Percentiles rank a stretch among this genome's conserved stretches.
Evolutionary conservation across 2,113 vertebrate species (phyloP).

Genomic region (Nothobranchius furzeri): DNA sequence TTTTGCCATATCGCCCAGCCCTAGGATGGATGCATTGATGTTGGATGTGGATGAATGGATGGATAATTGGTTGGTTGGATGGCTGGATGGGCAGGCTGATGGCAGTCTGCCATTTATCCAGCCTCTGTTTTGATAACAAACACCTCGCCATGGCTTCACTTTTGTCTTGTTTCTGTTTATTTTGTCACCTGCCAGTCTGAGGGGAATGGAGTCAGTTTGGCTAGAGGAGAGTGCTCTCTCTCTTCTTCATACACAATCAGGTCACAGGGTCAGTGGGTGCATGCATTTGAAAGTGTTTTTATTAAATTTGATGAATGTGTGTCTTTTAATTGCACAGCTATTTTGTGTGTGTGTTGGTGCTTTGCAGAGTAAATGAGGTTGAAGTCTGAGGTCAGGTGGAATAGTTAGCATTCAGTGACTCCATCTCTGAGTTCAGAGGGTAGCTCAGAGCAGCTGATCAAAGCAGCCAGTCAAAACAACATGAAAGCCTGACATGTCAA

Average conservation of each 20-base stretch:
- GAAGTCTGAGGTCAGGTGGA: conserved; percentile 61
- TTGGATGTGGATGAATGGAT: conserved; percentile 34
- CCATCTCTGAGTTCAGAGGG: conserved; percentile 27
- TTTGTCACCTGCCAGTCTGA: conserved; percentile 81
- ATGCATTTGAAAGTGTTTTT: conserved; percentile 9
- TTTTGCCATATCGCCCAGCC: too few species aligned
- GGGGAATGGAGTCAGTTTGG: conserved; percentile 65
- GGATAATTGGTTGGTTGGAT: conserved; percentile 11
- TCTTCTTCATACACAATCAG: conserved; percentile 13
- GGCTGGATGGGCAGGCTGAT: conserved; percentile 39
- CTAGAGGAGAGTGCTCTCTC: conserved; percentile 27
- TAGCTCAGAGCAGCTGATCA: conserved; percentile 19
- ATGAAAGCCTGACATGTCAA: background rate
- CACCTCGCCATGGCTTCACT: conserved; percentile 65
- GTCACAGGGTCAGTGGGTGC: conserved; percentile 52
- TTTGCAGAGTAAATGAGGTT: conserved; percentile 50
- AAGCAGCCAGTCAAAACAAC: conserved; percentile 5
- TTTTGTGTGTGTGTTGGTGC: conserved; percentile 50
- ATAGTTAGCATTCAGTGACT: conserved; percentile 65
- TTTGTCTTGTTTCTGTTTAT: conserved; percentile 81
- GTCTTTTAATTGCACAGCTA: conserved; percentile 57
- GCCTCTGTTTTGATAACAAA: conserved; percentile 81
- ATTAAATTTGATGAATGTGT: conserved; percentile 25
- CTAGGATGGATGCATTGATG: conserved; percentile 43
- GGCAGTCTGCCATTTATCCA: conserved; percentile 71